phyloP scores from a whole-genome alignment of 2,113 vertebrate species.

The Onychorhynchus coronatus region DNA sequence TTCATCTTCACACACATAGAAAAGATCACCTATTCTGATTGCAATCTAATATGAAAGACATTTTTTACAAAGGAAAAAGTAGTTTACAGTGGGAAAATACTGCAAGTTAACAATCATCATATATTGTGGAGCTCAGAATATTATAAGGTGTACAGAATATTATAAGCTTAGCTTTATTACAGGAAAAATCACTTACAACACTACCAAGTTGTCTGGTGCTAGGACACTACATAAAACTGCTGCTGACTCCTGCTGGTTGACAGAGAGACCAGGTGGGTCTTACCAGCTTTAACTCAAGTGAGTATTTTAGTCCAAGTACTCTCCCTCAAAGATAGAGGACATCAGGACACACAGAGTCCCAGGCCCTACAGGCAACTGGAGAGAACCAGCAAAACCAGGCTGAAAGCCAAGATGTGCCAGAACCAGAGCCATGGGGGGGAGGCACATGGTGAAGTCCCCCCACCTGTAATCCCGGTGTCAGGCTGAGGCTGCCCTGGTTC shows the following conservation, averaged over 20 bases:
- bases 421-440: background rate
- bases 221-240: background rate
- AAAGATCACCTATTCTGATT: conserved; percentile 14
- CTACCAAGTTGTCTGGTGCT: background rate
- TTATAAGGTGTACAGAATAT: background rate
- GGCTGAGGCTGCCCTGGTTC: no score
- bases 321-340: background rate
- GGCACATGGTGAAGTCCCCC: rapidly evolving
- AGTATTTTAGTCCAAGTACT: background rate
- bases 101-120: background rate
- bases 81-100: background rate
- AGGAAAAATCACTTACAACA: background rate
- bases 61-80: background rate
- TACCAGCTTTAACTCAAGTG: background rate
- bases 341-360: background rate
- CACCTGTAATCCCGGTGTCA: background rate
- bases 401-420: background rate
- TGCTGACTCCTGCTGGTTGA: background rate
- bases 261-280: background rate
- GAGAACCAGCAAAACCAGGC: background rate
- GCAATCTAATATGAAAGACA: background rate
- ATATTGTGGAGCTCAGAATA: background rate
- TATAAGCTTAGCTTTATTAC: background rate
- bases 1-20: background rate
- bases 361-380: background rate